Percentiles rank a stretch among this genome's conserved stretches.
Evolutionary conservation across 2,113 vertebrate genomes (phyloP).

Genomic region (human (Homo sapiens)): GRCh38 chr12:30697501-30698000

Average conservation of each 20-base stretch:
- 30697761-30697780: slow-evolving; percentile 23
- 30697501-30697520: neutral
- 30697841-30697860: neutral
- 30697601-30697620: neutral
- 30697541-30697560: neutral
- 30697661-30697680: neutral
- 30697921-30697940: neutral
- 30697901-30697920: neutral
- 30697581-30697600: neutral
- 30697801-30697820: neutral
- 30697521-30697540: neutral
- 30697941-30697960: neutral
- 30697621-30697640: neutral
- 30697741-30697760: neutral
- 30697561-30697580: neutral
- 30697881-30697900: neutral
- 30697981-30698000: neutral
- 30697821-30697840: neutral
- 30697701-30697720: neutral
- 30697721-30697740: slow-evolving; percentile 4
- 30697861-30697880: neutral
- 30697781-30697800: neutral
- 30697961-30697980: neutral
- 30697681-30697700: neutral
- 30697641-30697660: neutral